Conservation (phyloP, 2,797 vertebrate genomes). For the Limnodromus scolopaceus region DNA sequence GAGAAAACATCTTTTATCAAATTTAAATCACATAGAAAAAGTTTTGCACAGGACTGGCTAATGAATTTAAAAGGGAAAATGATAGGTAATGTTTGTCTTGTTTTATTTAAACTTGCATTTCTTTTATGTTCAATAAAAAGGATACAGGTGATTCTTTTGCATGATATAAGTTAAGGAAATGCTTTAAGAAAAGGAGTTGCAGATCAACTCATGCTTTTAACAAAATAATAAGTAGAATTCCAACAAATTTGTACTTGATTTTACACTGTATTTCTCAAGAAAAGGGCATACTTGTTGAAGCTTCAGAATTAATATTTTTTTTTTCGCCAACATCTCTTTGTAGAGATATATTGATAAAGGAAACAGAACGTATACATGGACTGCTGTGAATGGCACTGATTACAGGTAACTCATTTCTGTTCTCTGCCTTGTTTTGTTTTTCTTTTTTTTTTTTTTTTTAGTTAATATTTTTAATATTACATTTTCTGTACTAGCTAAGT, state of each 20-base stretch:
- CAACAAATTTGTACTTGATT: background rate
- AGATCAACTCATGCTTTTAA: background rate
- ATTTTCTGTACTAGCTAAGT: background rate
- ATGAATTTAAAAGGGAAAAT: background rate
- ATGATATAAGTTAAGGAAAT: background rate
- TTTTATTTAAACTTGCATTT: background rate
- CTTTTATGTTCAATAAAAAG: background rate
- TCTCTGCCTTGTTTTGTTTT: background rate
- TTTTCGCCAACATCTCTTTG: slow-evolving; percentile 40
- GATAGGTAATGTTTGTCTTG: background rate
- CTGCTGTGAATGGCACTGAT: slow-evolving; percentile 95
- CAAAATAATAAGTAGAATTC: background rate
- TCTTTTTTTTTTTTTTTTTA: background rate
- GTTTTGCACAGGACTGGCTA: background rate
- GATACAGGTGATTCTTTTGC: background rate
- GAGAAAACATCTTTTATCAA: background rate
- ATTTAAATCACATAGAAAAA: background rate
- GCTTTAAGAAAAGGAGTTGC: background rate
- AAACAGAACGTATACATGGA: slow-evolving; percentile 94
- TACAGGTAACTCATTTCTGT: slow-evolving; percentile 87
- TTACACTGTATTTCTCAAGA: background rate
- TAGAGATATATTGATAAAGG: slow-evolving; percentile 97
- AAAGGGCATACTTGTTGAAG: background rate
- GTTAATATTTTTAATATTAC: background rate
- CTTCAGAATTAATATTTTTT: background rate